Percentiles rank a stretch among this genome's conserved stretches.
Conservation (phyloP, 2,888 invertebrate genomes). For the Scaptodrosophila latifasciaeformis region DNA sequence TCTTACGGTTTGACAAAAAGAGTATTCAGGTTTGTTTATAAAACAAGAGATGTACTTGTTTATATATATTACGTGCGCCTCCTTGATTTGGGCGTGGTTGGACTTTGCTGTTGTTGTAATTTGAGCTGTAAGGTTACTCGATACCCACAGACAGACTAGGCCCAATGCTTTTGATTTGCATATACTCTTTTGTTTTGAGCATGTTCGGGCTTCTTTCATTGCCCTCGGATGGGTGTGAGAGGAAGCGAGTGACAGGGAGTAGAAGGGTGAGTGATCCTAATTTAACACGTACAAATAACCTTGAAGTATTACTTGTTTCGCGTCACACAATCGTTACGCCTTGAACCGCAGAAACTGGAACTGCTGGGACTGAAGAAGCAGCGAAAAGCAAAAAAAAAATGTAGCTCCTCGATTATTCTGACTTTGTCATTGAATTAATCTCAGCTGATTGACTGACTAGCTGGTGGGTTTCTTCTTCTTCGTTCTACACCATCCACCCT, state of each 20-base stretch:
- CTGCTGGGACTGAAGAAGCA: conserved; percentile 22
- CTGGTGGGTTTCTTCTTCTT: conserved; percentile 35
- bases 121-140: conserved; percentile 63
- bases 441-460: conserved; percentile 41
- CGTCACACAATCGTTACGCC: conserved; percentile 48
- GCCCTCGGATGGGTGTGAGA: too few species aligned
- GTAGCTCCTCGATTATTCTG: too few species aligned
- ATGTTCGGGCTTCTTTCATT: conserved; percentile 56
- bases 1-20: too few species aligned
- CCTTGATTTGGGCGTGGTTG: conserved; percentile 22
- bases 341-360: conserved; percentile 9
- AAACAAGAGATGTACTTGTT: too few species aligned
- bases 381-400: conserved; percentile 10
- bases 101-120: conserved; percentile 62
- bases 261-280: conserved; percentile 61
- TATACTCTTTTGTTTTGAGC: conserved; percentile 58
- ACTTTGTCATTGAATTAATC: conserved; percentile 64
- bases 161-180: conserved; percentile 43
- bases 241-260: too few species aligned
- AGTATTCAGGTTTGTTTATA: too few species aligned
- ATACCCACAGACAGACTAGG: too few species aligned
- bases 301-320: conserved; percentile 63
- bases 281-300: conserved; percentile 71
- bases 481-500: too few species aligned
- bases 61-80: neutral